Evolutionary conservation across 1,140 invertebrate genomes (phyloP).

Genomic region (Brachystomella parvula): DNA sequence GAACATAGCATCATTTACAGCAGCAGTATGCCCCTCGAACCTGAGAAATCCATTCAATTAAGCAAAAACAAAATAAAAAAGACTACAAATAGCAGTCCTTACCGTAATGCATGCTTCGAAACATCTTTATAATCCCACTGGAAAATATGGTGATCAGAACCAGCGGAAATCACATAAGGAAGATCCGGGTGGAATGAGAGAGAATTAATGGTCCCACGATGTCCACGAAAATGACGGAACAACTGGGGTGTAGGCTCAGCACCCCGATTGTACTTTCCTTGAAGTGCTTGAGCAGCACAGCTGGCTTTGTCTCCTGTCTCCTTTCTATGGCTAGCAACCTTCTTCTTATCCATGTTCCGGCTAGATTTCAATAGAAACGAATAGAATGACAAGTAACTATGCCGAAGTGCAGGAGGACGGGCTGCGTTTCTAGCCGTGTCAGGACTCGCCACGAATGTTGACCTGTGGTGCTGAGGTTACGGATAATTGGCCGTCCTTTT

Average conservation of each 20-base stretch:
- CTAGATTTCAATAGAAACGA: no score
- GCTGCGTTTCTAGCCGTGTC: no score
- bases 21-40: slow-evolving; percentile 27
- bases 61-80: not conserved
- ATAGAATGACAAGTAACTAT: no score
- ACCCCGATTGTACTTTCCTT: not conserved
- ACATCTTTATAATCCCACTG: slow-evolving; percentile 13
- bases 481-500: no score
- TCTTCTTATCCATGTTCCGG: not conserved
- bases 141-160: slow-evolving; percentile 12
- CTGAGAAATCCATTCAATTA: slow-evolving; percentile 11
- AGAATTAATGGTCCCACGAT: not conserved
- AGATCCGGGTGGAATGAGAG: slow-evolving; percentile 16
- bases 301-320: not conserved
- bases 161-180: not conserved
- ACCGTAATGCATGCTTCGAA: not conserved
- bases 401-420: no score
- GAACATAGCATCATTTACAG: slow-evolving; percentile 22
- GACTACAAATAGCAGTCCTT: not conserved
- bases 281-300: not conserved
- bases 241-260: slow-evolving; percentile 10
- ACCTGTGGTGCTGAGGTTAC: no score
- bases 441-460: no score
- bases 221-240: slow-evolving; percentile 16
- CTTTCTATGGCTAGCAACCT: not conserved